Conservation (phyloP, 2,888 invertebrate species). For the Falcaria lacertinaria region DNA sequence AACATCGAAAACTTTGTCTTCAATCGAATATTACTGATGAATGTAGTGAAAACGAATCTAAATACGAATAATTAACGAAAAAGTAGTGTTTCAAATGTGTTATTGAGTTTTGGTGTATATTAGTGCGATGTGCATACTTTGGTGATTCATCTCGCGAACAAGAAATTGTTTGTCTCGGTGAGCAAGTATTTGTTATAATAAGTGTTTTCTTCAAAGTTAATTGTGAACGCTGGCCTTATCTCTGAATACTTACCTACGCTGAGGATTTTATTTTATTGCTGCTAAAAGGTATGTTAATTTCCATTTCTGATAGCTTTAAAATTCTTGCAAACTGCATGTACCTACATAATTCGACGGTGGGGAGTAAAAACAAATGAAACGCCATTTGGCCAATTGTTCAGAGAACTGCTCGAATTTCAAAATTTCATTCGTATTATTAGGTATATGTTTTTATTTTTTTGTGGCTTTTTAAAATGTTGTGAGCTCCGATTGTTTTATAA, state of each 20-base stretch:
- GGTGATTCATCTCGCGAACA: slow-evolving; percentile 74
- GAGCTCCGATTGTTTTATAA: too few relatives aligned
- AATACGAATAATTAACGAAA: slow-evolving; percentile 36
- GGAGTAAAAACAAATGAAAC: too few relatives aligned
- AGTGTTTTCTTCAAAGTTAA: slow-evolving; percentile 49
- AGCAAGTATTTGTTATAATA: slow-evolving; percentile 48
- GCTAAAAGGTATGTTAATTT: slow-evolving; percentile 29
- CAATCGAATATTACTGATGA: slow-evolving; percentile 49
- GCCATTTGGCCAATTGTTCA: too few relatives aligned
- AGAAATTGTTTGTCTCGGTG: slow-evolving; percentile 64
- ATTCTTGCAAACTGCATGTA: not conserved
- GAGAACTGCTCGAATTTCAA: too few relatives aligned
- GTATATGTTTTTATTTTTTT: too few relatives aligned
- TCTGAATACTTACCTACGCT: slow-evolving; percentile 22
- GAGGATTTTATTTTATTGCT: slow-evolving; percentile 21
- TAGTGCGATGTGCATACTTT: slow-evolving; percentile 65
- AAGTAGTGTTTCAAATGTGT: slow-evolving; percentile 46
- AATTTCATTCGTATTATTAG: too few relatives aligned
- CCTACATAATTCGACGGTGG: too few relatives aligned
- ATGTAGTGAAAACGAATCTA: slow-evolving; percentile 43
- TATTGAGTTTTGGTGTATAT: slow-evolving; percentile 39
- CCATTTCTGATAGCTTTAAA: slow-evolving; percentile 7
- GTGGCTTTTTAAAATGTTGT: too few relatives aligned
- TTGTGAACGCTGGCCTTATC: slow-evolving; percentile 41
- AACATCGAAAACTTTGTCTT: slow-evolving; percentile 56